phyloP scores from a whole-genome alignment of 2,113 vertebrate species.

The Geococcyx californianus region DNA sequence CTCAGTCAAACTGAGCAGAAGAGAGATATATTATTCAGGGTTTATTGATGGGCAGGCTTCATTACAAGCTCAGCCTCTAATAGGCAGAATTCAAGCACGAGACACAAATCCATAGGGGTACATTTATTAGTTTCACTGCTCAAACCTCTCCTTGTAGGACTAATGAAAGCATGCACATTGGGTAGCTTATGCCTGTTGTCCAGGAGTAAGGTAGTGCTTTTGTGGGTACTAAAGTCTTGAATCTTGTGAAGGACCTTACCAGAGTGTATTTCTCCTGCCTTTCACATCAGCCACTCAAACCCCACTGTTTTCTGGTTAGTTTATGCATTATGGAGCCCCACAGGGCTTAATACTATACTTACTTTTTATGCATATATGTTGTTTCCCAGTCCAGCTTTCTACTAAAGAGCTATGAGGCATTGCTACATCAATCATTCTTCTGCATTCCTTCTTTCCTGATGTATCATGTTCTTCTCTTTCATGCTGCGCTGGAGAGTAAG shows the following conservation, averaged over 20 bases:
- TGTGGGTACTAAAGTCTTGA: neutral
- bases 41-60: neutral
- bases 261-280: neutral
- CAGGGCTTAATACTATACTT: neutral
- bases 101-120: neutral
- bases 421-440: neutral
- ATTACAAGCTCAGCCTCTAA: neutral
- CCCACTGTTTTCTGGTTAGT: neutral
- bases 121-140: neutral
- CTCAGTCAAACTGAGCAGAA: neutral
- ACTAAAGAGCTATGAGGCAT: neutral
- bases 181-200: neutral
- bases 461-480: neutral
- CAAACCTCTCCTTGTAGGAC: neutral
- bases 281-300: neutral
- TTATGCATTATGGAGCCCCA: neutral
- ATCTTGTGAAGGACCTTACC: neutral
- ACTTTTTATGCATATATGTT: neutral
- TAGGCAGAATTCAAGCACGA: neutral
- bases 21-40: neutral
- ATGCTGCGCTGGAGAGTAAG: neutral
- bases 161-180: accelerated
- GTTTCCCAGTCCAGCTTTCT: neutral
- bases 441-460: neutral
- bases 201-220: neutral